Evolutionary conservation across 2,113 vertebrate species (phyloP).

Genomic region (Charina bottae): DNA sequence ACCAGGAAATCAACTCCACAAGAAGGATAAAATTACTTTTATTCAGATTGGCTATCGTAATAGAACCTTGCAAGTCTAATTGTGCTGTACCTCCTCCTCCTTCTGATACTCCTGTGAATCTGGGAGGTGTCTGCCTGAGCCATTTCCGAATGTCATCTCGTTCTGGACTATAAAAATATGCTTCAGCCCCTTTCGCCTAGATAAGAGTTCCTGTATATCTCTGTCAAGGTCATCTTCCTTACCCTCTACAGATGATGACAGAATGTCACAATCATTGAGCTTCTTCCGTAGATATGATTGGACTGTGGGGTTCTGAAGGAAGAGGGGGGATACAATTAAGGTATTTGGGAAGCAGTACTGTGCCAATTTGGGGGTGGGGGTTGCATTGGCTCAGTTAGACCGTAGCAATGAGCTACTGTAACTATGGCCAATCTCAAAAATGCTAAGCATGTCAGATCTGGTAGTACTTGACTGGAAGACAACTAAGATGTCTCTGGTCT

Average conservation of each 20-base stretch:
- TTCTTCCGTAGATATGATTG: neutral
- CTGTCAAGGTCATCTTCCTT: neutral
- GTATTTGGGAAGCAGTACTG: neutral
- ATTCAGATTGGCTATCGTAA: neutral
- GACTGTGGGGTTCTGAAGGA: neutral
- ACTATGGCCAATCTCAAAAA: neutral
- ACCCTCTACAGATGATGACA: neutral
- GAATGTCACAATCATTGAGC: neutral
- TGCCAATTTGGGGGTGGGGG: neutral
- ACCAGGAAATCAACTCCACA: neutral
- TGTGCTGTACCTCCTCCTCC: neutral
- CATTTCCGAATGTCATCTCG: neutral
- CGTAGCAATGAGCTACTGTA: neutral
- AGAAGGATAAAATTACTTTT: neutral
- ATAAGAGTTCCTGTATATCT: neutral
- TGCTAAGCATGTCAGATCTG: neutral
- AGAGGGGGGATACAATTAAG: neutral
- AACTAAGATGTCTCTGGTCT: neutral
- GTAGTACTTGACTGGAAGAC: neutral
- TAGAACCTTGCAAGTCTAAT: neutral
- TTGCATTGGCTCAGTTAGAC: neutral
- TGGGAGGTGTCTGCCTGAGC: neutral
- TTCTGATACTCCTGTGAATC: neutral
- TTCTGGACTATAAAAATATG: neutral
- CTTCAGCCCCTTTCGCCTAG: neutral